Evolutionary conservation across 2,888 invertebrate genomes (phyloP).

Genomic region (Oegoconia quadripuncta): DNA sequence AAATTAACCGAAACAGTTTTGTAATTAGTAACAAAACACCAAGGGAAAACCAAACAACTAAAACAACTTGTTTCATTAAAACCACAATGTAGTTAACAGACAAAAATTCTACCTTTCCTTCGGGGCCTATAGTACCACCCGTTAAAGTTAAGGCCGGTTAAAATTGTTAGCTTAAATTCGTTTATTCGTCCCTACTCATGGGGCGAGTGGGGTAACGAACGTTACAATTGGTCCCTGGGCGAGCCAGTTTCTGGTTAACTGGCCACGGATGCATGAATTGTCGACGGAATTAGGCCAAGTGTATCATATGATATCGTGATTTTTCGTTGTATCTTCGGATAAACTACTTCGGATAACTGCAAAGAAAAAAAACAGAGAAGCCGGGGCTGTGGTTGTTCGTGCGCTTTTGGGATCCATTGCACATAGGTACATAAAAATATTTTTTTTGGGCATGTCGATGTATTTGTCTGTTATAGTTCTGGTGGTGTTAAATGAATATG

Average conservation of each 20-base stretch:
- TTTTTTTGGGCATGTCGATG: too few species aligned
- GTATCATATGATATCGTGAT: constrained; percentile 33
- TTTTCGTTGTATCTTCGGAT: constrained; percentile 17
- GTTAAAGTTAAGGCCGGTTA: constrained; percentile 60
- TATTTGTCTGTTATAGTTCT: too few species aligned
- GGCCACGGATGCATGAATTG: constrained; percentile 40
- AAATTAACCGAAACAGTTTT: too few species aligned
- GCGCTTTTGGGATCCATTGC: too few species aligned
- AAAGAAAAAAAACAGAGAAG: neutral
- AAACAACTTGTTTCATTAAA: constrained; percentile 51
- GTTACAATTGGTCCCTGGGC: constrained; percentile 64
- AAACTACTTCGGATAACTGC: neutral
- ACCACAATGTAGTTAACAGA: constrained; percentile 29
- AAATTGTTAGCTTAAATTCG: constrained; percentile 72
- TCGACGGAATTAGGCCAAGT: constrained; percentile 50
- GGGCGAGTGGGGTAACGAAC: constrained; percentile 45
- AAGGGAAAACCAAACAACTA: constrained; percentile 24
- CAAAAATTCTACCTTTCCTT: constrained; percentile 42
- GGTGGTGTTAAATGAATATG: too few species aligned
- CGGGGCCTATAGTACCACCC: constrained; percentile 30
- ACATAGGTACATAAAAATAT: too few species aligned
- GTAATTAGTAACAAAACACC: constrained; percentile 9
- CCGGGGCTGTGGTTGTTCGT: too few species aligned
- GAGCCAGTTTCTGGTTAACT: constrained; percentile 58
- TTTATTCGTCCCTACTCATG: constrained; percentile 56